Base-by-base conservation (phyloP, 2,888 invertebrate species). In the Lasioglossum figueresi region DNA sequence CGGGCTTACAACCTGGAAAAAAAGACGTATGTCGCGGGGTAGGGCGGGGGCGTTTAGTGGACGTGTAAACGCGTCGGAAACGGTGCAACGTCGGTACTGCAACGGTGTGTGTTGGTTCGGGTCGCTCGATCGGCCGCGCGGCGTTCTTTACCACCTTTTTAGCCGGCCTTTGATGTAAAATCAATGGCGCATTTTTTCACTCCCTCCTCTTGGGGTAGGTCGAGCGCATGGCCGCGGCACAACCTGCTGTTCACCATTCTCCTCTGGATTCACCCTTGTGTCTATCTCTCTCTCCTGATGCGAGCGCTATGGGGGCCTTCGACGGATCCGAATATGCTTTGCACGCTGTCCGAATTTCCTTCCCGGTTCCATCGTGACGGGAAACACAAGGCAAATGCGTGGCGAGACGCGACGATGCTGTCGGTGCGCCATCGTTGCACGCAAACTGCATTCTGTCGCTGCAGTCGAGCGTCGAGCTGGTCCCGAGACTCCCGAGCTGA, bases 121-220 rank as follows among this genome's bases (percentile, higher is more conserved):
- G 91, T 90, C 92, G 93, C 93, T 94, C 93, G 94, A 93, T 93
- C 93, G 92, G 92, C 91, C 92, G 92, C 91, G 90, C 92, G 91
- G 92, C 92, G 91, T 94, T 94, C 94, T 94, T 94, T 94, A 94
- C 93, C 92, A 92, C 94, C 93, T 93, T 94, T 93, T 94, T 93
- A 93, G 93, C 91, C 93, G 91, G 93, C 94, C 94, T 95, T 95
- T 95, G 94, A 94, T 94, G 95, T 94, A 93, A 94, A 95, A 95
- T 94, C 95, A 94, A 94, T 94, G 94, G 93, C 92, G 93, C 92
- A 93, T 92, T 93, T 93, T 92, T 90, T 93, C 91, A 91, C 88
- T 91, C 91, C 89, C 87, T 88, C 82, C 88, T 88, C 91, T 90
- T 92, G 92, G 93, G 93, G 91, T 93, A 94, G 94, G 93, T 94